Conservation (phyloP, 2,888 invertebrate genomes). For the Monochamus alternatus region DNA sequence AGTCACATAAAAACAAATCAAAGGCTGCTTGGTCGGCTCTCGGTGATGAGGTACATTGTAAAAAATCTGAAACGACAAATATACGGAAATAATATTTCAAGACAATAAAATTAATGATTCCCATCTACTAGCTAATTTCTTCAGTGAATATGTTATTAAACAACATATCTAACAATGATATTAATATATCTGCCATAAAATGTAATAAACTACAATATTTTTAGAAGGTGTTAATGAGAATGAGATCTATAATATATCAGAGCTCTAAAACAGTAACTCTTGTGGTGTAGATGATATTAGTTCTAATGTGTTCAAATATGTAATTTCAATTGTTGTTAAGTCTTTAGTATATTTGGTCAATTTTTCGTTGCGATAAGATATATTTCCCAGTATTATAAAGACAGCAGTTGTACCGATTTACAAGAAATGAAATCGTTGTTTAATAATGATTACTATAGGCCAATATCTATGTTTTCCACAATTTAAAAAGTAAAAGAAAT, state of each 20-base stretch:
- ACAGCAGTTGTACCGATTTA: background rate
- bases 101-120: background rate
- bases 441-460: background rate
- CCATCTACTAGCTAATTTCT: background rate
- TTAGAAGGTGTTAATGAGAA: background rate
- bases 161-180: background rate
- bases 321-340: background rate
- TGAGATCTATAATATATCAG: background rate
- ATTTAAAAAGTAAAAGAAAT: background rate
- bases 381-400: background rate
- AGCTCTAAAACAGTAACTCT: background rate
- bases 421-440: background rate
- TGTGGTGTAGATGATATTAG: background rate
- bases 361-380: background rate
- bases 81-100: background rate
- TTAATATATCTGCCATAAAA: background rate
- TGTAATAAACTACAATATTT: background rate
- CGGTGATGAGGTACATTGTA: background rate
- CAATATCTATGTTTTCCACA: background rate
- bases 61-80: background rate
- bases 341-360: background rate
- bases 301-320: background rate
- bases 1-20: background rate
- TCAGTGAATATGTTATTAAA: background rate
- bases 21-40: background rate